Percentiles rank a stretch among this genome's conserved stretches.
Conservation (phyloP, 2,797 vertebrate species). For the Intellagama lesueurii region DNA sequence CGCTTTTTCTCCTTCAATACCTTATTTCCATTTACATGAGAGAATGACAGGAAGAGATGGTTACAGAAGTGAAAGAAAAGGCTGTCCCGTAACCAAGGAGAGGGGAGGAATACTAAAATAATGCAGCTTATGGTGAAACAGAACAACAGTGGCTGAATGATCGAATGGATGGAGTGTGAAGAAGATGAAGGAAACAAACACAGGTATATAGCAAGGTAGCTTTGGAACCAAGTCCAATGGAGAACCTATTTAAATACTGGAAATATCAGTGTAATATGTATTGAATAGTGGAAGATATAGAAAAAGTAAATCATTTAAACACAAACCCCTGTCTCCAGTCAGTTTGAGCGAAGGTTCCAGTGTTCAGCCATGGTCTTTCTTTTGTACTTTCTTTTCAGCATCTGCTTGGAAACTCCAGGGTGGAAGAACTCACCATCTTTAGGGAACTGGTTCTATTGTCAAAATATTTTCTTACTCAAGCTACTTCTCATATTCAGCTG, state of each 20-base stretch:
- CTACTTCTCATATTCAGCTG: too few relatives aligned
- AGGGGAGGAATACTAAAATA: not conserved
- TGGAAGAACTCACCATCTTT: not conserved
- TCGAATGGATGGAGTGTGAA: not conserved
- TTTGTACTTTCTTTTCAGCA: not conserved
- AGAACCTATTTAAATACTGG: not conserved
- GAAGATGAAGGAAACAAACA: not conserved
- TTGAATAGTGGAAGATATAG: not conserved
- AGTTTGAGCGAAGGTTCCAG: not conserved
- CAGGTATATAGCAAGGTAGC: not conserved
- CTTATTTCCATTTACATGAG: not conserved
- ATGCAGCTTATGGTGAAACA: not conserved
- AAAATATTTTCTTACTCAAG: not conserved
- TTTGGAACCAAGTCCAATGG: too few relatives aligned
- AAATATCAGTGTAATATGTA: not conserved
- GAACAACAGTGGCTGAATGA: not conserved
- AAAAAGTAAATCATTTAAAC: not conserved
- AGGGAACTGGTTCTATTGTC: not conserved
- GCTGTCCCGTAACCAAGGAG: not conserved
- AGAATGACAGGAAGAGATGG: fast-evolving
- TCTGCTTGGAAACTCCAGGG: not conserved
- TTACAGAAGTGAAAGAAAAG: not conserved
- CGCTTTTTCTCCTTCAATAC: constrained; percentile 1
- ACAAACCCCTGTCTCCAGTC: not conserved
- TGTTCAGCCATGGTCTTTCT: not conserved